Evolutionary conservation across 2,888 invertebrate genomes (phyloP), one percentile per base, ranked within the genome.

Genomic region (Ornithoptera priamus): DNA sequence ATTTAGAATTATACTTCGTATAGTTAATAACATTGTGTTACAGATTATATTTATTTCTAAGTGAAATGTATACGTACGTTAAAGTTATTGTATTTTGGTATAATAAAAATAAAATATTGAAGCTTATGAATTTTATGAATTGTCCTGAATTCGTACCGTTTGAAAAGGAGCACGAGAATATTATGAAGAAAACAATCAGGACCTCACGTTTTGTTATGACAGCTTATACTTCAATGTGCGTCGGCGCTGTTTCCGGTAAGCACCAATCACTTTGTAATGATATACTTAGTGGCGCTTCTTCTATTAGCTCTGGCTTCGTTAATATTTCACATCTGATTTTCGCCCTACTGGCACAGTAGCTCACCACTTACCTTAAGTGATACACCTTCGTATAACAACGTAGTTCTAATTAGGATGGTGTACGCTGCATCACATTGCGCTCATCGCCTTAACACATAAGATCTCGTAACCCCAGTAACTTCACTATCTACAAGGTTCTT

Each of bases 61-160:
- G 93, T 74, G 93, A 93, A 80, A 91, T 92, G 86, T 93, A 92
- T 72, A 93, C 93, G 8, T 92, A 90, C 75, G 86, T 93, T 74
- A 93, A 93, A 80, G 77, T 93, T 36, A 83, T 84, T 22, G 91
- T 88, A 64, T 91, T 93, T 76, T 91, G 92, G 91, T 72, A 85
- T 71, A 92, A 93, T 73, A 89, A 82, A 75, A 76, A 85, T 30
- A 89, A 92, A 80, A 86, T 93, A 56, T 73, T 86, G 71, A 78
- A 79, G 63, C 83, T 93, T 2, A 81, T 93, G 46, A 73, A 87
- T 72, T 91, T 86, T 80, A 79, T 93, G 74, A 78, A 86, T 71
- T 85, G 91, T 72, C 75, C 83, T 10, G 91, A 91, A 75, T 93
- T 93, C 73, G 85, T 83, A 72, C 88, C 91, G 0, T 82, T 80